Evolutionary conservation across 1,140 invertebrate species (phyloP).

Genomic region (Lepidurus apus): DNA sequence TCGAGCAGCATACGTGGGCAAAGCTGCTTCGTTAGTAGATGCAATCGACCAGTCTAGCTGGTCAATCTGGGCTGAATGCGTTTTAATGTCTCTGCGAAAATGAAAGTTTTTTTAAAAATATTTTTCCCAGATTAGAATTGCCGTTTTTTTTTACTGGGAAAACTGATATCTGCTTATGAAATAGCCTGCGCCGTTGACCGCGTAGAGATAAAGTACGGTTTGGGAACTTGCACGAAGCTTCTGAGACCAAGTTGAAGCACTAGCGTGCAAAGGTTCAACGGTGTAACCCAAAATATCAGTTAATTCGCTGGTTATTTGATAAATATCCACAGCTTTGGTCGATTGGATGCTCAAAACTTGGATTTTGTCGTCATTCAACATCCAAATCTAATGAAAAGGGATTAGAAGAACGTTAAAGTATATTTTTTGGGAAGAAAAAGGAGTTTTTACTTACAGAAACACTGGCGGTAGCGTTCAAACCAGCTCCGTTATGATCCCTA

Average conservation of each 20-base stretch:
- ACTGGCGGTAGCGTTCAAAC: neutral
- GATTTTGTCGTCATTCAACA: neutral
- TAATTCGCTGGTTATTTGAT: neutral
- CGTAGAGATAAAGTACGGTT: neutral
- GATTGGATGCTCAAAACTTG: neutral
- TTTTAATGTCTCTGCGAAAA: neutral
- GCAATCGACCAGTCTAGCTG: neutral
- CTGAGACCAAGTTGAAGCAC: neutral
- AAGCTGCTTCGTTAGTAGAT: neutral
- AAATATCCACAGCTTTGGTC: neutral
- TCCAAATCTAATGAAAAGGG: slow-evolving; percentile 17
- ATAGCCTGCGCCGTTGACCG: neutral
- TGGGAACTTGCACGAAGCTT: neutral
- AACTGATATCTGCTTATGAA: neutral
- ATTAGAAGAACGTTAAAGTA: neutral
- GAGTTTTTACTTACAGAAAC: neutral
- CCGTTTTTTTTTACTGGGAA: neutral
- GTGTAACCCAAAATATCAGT: slow-evolving; percentile 16
- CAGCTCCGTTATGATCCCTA: neutral
- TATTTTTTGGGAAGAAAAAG: too few species aligned
- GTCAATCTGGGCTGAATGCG: neutral
- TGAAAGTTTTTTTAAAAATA: neutral
- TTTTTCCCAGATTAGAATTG: too few species aligned
- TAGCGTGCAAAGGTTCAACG: neutral
- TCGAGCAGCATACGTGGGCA: slow-evolving; percentile 2